Percentiles rank a stretch among this genome's conserved stretches.
These are phyloP conservation scores for Caenorhabditis sp. DNA, from an alignment of 2,888 invertebrate genomes.

Conservation along the genomic window DNA sequence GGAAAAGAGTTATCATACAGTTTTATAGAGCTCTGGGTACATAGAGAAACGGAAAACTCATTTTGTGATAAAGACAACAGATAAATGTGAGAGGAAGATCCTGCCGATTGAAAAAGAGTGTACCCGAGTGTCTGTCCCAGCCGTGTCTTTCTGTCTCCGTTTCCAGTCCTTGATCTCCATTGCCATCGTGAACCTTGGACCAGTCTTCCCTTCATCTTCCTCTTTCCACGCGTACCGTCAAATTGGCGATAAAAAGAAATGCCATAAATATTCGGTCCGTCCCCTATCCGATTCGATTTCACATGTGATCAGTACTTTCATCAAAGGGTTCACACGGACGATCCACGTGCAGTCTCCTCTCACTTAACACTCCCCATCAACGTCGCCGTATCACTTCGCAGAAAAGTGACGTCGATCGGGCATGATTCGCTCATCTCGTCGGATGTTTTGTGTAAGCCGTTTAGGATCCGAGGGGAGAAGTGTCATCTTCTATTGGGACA, in stretches of 20 bases:
- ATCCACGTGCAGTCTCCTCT: constrained; percentile 49
- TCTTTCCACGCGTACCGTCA: neutral
- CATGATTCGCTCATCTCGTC: constrained; percentile 39
- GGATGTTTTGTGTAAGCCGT: constrained; percentile 12
- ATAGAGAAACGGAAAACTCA: no score
- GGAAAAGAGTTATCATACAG: no score
- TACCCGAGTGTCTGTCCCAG: neutral
- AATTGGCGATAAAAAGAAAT: neutral
- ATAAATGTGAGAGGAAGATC: neutral
- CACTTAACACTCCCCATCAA: no score
- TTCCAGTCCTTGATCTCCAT: constrained; percentile 36
- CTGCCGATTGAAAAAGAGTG: neutral
- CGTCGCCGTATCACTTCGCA: constrained; percentile 2
- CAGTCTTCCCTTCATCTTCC: constrained; percentile 6
- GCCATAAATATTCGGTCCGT: constrained; percentile 36
- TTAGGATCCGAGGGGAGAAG: neutral
- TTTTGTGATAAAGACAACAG: neutral
- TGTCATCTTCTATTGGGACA: constrained; percentile 1
- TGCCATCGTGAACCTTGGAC: constrained; percentile 32
- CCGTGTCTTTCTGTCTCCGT: neutral
- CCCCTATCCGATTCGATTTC: constrained; percentile 17
- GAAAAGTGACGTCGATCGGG: constrained; percentile 34
- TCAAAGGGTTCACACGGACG: constrained; percentile 48
- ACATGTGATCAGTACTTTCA: constrained; percentile 61
- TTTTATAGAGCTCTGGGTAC: no score